Evolutionary conservation across 1,140 invertebrate genomes (phyloP).

Genomic region (Ceratina australensis): DNA sequence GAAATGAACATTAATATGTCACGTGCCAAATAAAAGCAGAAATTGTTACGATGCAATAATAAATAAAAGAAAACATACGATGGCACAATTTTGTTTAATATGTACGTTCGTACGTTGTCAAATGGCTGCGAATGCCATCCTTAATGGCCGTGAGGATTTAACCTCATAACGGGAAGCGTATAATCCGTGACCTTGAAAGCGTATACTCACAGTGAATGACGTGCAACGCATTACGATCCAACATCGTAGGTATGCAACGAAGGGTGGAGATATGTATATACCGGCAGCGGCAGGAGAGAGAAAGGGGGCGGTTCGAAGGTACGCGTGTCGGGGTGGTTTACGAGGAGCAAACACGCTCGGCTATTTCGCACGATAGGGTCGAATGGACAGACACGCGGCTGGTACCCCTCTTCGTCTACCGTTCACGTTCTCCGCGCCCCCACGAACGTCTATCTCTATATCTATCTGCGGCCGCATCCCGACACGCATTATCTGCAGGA

Average conservation of each 20-base stretch:
- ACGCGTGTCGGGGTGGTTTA: constrained; percentile 60
- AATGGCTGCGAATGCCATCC: neutral
- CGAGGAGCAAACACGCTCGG: constrained; percentile 63
- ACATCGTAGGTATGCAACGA: constrained; percentile 52
- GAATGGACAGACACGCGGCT: constrained; percentile 47
- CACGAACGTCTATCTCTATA: constrained; percentile 23
- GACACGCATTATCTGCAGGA: constrained; percentile 60
- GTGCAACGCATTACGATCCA: constrained; percentile 29
- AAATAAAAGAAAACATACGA: no score
- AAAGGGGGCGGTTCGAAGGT: constrained; percentile 20
- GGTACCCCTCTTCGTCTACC: constrained; percentile 23
- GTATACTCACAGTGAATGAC: neutral
- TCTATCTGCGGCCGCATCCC: constrained; percentile 57
- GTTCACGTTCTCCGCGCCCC: neutral
- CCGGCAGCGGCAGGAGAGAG: no score
- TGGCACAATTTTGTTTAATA: no score
- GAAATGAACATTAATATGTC: no score
- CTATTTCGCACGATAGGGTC: constrained; percentile 54
- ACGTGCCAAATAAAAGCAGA: no score
- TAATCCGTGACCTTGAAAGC: constrained; percentile 41
- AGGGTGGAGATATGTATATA: neutral
- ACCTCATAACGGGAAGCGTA: neutral
- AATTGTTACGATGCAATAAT: no score
- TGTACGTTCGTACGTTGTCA: no score
- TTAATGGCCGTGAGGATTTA: neutral